These are phyloP conservation scores for Elysia crispata DNA, from an alignment of 2,888 invertebrate genomes.

Conservation along the genomic window DNA sequence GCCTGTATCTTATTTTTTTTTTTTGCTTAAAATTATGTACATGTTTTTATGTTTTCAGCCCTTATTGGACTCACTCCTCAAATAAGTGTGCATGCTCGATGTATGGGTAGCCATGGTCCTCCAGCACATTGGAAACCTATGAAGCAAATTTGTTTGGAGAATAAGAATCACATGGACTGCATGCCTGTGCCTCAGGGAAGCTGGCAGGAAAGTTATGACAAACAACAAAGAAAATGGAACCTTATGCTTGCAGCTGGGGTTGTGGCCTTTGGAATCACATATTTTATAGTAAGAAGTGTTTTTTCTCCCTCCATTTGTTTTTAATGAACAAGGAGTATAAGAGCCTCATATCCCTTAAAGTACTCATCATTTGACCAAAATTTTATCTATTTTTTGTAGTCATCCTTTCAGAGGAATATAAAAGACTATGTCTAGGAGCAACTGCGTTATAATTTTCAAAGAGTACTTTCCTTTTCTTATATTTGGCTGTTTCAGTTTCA, in stretches of 20 bases:
- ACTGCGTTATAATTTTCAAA: no score
- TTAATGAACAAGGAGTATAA: not conserved
- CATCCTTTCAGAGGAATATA: no score
- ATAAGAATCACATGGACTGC: conserved; percentile 57
- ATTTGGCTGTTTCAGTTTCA: no score
- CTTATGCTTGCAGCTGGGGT: conserved; percentile 52
- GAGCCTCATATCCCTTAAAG: not conserved
- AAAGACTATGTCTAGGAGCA: no score
- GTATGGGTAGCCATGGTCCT: conserved; percentile 54
- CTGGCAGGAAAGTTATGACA: conserved; percentile 63
- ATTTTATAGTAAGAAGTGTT: conserved; percentile 53
- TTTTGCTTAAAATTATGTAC: no score
- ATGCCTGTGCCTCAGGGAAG: conserved; percentile 65
- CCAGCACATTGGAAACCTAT: conserved; percentile 55
- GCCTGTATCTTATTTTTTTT: no score
- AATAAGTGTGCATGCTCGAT: conserved; percentile 48
- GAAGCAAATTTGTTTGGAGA: conserved; percentile 52
- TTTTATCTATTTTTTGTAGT: not conserved
- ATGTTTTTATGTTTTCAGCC: no score
- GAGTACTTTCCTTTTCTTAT: no score
- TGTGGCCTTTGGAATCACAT: conserved; percentile 53
- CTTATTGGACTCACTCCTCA: no score
- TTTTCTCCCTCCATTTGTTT: no score
- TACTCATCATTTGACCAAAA: not conserved
- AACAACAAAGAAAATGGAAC: conserved; percentile 59